A percentile compares a stretch with the other conserved stretches of the same genome.
These are phyloP conservation scores for Tympanuchus pallidicinctus DNA, from an alignment of 2,113 vertebrate species.

Conservation along the genomic window DNA sequence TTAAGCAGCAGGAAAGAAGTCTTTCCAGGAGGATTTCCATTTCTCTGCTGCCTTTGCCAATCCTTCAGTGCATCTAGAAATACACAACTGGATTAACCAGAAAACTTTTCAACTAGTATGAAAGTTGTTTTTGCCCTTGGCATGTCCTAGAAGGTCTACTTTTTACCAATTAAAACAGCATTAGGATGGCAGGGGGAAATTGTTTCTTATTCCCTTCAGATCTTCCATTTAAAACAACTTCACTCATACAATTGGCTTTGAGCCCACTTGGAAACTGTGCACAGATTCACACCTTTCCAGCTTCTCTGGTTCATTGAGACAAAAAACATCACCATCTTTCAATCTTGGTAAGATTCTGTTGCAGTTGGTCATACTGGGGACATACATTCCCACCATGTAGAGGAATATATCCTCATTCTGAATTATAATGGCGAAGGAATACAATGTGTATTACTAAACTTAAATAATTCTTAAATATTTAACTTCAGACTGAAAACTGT, in stretches of 20 bases:
- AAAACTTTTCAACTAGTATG: neutral
- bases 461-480: neutral
- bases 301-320: neutral
- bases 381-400: neutral
- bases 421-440: neutral
- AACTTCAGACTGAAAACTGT: neutral
- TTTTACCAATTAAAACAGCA: neutral
- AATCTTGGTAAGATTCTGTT: neutral
- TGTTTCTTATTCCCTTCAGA: neutral
- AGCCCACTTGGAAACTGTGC: neutral
- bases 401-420: neutral
- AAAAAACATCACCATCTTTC: neutral
- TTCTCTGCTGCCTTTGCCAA: neutral
- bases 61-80: neutral
- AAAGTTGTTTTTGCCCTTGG: neutral
- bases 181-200: neutral
- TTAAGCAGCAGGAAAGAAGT: neutral
- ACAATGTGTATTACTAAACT: neutral
- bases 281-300: neutral
- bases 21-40: neutral
- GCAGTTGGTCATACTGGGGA: neutral
- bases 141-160: neutral
- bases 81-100: neutral
- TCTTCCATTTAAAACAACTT: neutral
- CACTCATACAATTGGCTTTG: neutral